These are phyloP conservation scores for Spilosoma lubricipeda DNA, from an alignment of 2,888 invertebrate species.

Conservation along the genomic window DNA sequence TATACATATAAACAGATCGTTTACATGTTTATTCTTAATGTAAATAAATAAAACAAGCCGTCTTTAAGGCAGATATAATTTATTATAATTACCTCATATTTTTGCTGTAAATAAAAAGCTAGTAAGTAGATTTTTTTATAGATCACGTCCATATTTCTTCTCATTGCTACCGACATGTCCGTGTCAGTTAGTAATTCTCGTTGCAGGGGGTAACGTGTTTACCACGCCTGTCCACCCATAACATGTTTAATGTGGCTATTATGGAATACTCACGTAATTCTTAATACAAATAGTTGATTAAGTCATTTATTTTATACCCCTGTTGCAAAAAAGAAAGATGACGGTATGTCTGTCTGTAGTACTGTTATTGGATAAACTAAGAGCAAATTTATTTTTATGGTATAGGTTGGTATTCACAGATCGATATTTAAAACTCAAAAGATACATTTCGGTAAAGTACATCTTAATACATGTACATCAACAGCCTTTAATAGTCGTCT, in stretches of 20 bases:
- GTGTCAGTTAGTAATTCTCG: slow-evolving; percentile 1
- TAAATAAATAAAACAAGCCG: not conserved
- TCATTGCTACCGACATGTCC: not conserved
- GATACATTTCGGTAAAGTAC: not conserved
- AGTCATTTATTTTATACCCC: not conserved
- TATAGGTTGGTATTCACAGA: no score
- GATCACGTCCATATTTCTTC: not conserved
- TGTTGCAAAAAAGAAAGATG: not conserved
- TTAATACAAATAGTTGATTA: not conserved
- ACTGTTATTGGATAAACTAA: not conserved
- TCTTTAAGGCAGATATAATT: not conserved
- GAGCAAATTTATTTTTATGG: no score
- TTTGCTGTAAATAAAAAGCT: not conserved
- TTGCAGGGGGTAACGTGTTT: not conserved
- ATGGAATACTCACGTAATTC: not conserved
- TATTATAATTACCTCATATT: not conserved
- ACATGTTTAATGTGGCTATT: not conserved
- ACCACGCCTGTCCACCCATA: not conserved
- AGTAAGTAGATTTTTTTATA: not conserved
- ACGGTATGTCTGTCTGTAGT: not conserved
- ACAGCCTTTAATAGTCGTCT: not conserved
- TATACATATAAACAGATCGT: no score
- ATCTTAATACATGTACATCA: not conserved
- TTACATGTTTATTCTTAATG: no score
- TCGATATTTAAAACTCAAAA: not conserved